Evolutionary conservation across 1,140 invertebrate species (phyloP), one percentile per base, ranked within the genome.

Genomic region (Drosophila cardini): DNA sequence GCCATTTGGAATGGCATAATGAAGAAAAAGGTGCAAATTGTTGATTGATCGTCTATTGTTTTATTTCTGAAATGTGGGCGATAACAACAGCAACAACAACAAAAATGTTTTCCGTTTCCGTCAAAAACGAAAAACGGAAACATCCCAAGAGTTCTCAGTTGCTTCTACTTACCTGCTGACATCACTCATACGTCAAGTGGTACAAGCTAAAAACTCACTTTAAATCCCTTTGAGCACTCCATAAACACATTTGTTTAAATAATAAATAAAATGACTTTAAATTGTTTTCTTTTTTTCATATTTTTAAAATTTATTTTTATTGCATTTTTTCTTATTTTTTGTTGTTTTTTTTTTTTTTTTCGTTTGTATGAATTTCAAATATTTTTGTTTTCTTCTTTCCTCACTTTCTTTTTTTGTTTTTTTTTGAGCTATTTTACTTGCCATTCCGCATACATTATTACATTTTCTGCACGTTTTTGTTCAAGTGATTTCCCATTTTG

Each of bases 241-340:
- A 52, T 65, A 42, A 64, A 8, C 40, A 32, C 15, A 10, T 10
- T 56, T 21, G 8, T 4, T 26, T 36, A 62, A 63, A 61, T 26
- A 68, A 86, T 26, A 68, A 86, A 72, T 55, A 72, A 72, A 67
- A 63, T 38, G n/a, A 15, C 13, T 55, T 62, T 10, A 50, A 55
- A 16, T 36, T 80, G 58, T 77, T 80, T n/a, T n/a, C n/a, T n/a
- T n/a, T n/a, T n/a, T 87, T 87, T 77, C 73, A 83, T 89, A 89
- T 87, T 80, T 87, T 87, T 87, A 80, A 87, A 87, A 86, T 64
- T 72, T 87, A 87, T 87, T 87, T 87, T 87, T 86, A 87, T 87
- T 87, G 83, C 83, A 80, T 87, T 87, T 86, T 70, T 78, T 70
- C 58, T 58, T 68, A 60, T 72, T 64, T 65, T 55, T 64, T n/a